phyloP scores from a whole-genome alignment of 2,797 vertebrate species.

The Coracias cyanogaster region DNA sequence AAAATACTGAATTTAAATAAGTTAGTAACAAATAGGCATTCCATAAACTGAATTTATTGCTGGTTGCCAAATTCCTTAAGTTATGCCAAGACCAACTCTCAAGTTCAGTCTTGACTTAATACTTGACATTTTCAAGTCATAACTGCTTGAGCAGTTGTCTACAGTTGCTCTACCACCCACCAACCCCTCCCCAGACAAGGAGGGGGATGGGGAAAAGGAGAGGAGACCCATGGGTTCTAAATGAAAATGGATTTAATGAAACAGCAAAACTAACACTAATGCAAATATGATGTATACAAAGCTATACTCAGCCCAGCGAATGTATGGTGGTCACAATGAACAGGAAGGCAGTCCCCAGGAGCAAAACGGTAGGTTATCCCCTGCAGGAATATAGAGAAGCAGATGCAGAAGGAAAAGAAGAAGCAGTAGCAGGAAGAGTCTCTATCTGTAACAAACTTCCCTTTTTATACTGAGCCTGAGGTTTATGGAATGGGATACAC shows the following conservation, averaged over 20 bases:
- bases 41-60: background rate
- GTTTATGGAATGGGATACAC: background rate
- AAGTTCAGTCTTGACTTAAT: conserved; percentile 29
- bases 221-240: background rate
- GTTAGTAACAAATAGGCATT: background rate
- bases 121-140: background rate
- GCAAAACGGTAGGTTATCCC: background rate
- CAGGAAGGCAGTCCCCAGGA: background rate
- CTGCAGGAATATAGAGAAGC: background rate
- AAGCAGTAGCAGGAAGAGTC: background rate
- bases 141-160: background rate
- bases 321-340: background rate
- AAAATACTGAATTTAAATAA: conserved; percentile 11
- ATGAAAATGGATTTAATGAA: background rate
- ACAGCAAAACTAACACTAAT: background rate
- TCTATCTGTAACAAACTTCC: background rate
- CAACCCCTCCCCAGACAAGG: background rate
- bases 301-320: background rate
- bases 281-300: background rate
- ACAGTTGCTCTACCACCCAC: background rate
- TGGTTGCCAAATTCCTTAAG: conserved; percentile 15
- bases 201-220: background rate
- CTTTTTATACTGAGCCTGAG: background rate
- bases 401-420: background rate
- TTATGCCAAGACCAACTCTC: background rate